Percentiles rank a stretch among this genome's conserved stretches.
phyloP scores from a whole-genome alignment of 2,888 invertebrate genomes.

The Monopis laevigella region DNA sequence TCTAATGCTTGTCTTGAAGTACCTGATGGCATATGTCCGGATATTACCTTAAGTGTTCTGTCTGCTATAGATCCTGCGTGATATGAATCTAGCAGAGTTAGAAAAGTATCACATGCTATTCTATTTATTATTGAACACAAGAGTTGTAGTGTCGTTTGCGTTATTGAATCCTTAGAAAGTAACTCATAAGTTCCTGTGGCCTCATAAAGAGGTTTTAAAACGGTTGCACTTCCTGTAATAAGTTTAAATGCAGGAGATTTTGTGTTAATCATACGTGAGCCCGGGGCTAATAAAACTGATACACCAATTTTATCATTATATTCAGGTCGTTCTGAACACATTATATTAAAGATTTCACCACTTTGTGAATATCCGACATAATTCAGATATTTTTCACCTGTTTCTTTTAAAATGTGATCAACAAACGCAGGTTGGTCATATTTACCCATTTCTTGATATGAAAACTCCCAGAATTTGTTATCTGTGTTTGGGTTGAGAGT shows the following conservation, averaged over 20 bases:
- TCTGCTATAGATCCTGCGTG: slow-evolving; percentile 38
- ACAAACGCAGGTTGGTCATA: slow-evolving; percentile 77
- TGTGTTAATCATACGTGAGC: slow-evolving; percentile 53
- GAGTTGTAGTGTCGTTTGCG: neutral
- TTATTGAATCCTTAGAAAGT: neutral
- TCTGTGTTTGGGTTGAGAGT: slow-evolving; percentile 36
- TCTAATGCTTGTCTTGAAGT: slow-evolving; percentile 38
- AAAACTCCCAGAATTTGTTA: slow-evolving; percentile 65
- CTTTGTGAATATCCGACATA: slow-evolving; percentile 82
- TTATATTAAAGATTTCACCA: slow-evolving; percentile 70
- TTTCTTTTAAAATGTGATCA: slow-evolving; percentile 35
- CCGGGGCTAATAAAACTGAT: slow-evolving; percentile 72
- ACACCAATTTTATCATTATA: slow-evolving; percentile 71
- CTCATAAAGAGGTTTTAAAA: neutral
- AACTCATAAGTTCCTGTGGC: slow-evolving; percentile 12
- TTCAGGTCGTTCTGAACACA: slow-evolving; percentile 70
- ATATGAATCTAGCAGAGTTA: slow-evolving; percentile 27
- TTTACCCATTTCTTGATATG: slow-evolving; percentile 79
- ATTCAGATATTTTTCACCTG: slow-evolving; percentile 30
- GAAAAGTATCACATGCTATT: neutral
- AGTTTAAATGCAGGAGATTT: slow-evolving; percentile 36
- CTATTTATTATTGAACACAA: slow-evolving; percentile 4
- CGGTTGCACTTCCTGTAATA: slow-evolving; percentile 24
- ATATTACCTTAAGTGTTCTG: slow-evolving; percentile 28
- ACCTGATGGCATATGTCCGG: slow-evolving; percentile 39